Evolutionary conservation across 2,888 invertebrate species (phyloP), one percentile per base, ranked within the genome.

Genomic region (Colletes collaris): DNA sequence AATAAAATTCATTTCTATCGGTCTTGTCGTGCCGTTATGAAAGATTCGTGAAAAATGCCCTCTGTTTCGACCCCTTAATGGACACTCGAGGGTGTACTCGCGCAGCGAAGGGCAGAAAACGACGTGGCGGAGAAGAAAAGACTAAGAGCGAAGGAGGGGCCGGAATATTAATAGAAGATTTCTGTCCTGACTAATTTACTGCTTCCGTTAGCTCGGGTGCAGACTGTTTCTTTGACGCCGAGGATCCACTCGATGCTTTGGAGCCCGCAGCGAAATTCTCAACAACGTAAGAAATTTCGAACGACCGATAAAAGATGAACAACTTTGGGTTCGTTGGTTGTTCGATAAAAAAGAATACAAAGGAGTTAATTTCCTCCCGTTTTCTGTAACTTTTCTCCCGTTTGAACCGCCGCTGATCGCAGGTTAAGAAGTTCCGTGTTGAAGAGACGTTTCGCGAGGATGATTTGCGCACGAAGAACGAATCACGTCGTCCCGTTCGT

Each of bases 141-240:
- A 44, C 60, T 4, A 27, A 52, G 52, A 63, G 10, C 16, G 56
- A 55, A 8, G 63, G 60, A 66, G 79, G 63, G 59, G 35, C 62
- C 75, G 74, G 77, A 82, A 86, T 86, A 86, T 86, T 86, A 86
- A 87, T 86, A 86, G 86, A 86, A 86, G 80, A 86, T 87, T 82
- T 86, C 87, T 79, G 78, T 84, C 81, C 76, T 82, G 84, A 71
- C 86, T 86, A 86, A 86, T 86, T 86, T 87, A 86, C 80, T 79
- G 86, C 86, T 87, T 86, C 86, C 86, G 87, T 84, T 86, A 75
- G 72, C 64, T 67, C 79, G 68, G 62, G 65, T 2, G 76, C 79
- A 69, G 71, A 75, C 53, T 53, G 60, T 16, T 49, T 46, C 73
- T 64, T 69, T 58, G 67, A 60, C 69, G 64, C 35, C 69, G 40